Conservation (phyloP, 1,140 invertebrate species). For the Tigriopus japonicus region DNA sequence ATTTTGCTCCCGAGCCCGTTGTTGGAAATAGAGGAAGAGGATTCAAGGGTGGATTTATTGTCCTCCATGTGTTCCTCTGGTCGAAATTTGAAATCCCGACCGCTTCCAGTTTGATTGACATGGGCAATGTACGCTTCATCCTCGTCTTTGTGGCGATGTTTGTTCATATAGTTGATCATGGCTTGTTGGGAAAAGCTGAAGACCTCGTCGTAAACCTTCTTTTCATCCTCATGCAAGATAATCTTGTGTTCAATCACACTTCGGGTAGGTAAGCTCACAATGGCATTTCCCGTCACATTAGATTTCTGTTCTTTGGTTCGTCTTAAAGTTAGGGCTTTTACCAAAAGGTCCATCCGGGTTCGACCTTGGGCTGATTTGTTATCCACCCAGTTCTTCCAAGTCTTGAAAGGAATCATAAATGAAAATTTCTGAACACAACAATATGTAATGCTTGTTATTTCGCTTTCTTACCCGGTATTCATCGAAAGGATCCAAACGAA, state of each 20-base stretch:
- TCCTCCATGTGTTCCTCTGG: no score
- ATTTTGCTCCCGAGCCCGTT: not conserved
- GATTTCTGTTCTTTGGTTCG: conserved; percentile 60
- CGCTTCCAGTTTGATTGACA: not conserved
- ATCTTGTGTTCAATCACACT: conserved; percentile 28
- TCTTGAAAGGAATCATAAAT: no score
- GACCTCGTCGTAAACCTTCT: conserved; percentile 41
- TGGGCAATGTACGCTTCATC: conserved; percentile 26
- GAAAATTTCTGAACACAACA: no score
- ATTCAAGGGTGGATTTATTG: no score
- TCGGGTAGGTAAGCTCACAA: conserved; percentile 45
- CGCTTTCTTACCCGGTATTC: conserved; percentile 37
- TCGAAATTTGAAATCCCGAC: no score
- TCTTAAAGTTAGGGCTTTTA: conserved; percentile 58
- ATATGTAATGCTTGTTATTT: no score
- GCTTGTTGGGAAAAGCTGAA: conserved; percentile 26
- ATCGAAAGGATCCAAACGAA: conserved; percentile 66
- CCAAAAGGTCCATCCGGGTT: conserved; percentile 50
- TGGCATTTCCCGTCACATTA: conserved; percentile 27
- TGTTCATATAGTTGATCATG: conserved; percentile 22
- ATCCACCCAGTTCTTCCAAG: conserved; percentile 42
- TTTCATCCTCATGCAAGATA: conserved; percentile 44
- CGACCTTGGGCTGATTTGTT: conserved; percentile 49
- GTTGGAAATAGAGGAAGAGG: no score
- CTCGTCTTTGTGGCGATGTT: conserved; percentile 27